Percentiles rank a stretch among this genome's conserved stretches.
Conservation (phyloP, 2,113 vertebrate genomes). For the Nettapus auritus region DNA sequence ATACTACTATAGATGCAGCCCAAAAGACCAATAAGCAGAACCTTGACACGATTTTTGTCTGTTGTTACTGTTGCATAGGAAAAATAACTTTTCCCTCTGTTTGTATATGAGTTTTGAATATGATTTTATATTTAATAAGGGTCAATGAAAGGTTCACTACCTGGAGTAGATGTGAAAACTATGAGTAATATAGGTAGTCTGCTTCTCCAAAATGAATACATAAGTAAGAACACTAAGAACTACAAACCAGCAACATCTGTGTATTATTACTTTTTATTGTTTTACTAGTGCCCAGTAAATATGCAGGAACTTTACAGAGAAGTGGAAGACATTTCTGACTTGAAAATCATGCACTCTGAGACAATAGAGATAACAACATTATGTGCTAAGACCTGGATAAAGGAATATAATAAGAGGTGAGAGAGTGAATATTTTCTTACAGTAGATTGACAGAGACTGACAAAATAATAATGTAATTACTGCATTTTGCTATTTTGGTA, state of each 20-base stretch:
- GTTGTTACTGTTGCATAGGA: background rate
- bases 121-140: background rate
- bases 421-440: conserved; percentile 45
- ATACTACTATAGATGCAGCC: background rate
- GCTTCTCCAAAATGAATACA: background rate
- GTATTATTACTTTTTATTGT: background rate
- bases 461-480: conserved; percentile 73
- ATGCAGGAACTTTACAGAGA: background rate
- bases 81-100: background rate
- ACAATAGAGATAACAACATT: conserved; percentile 31
- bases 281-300: background rate
- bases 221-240: background rate
- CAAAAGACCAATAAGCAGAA: background rate
- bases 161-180: background rate
- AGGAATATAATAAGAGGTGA: background rate
- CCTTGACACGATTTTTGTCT: background rate
- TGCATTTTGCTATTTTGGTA: conserved; percentile 69
- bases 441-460: conserved; percentile 68
- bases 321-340: background rate
- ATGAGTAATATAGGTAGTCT: background rate
- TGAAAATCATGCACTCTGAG: background rate
- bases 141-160: background rate
- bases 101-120: background rate
- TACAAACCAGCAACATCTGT: background rate
- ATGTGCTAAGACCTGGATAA: conserved; percentile 67